Percentiles rank a stretch among this genome's conserved stretches.
phyloP scores from a whole-genome alignment of 2,797 vertebrate genomes.

The Sus cebifrons region DNA sequence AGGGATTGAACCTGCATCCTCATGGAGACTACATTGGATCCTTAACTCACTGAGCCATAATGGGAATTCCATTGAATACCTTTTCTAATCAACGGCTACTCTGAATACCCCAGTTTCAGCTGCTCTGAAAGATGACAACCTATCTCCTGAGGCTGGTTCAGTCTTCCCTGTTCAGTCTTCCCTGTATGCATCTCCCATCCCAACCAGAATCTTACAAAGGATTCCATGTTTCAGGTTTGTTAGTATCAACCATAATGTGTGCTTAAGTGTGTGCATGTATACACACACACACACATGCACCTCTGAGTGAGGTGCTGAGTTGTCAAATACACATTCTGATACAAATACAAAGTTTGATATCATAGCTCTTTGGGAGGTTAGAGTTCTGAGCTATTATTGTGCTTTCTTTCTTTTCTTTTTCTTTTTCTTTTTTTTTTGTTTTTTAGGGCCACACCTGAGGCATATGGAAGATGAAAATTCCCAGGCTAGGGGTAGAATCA shows the following conservation, averaged over 20 bases:
- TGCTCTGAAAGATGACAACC: background rate
- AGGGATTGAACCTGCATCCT: too few species aligned
- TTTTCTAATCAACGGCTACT: background rate
- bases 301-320: background rate
- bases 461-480: too few species aligned
- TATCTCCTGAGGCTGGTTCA: background rate
- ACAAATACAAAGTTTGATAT: background rate
- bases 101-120: background rate
- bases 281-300: too few species aligned
- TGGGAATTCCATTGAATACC: background rate
- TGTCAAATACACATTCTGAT: background rate
- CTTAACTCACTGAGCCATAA: too few species aligned
- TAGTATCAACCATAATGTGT: background rate
- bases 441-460: too few species aligned
- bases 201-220: too few species aligned
- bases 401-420: background rate
- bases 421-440: background rate
- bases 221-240: background rate
- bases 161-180: background rate
- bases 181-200: background rate
- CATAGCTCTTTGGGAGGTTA: background rate
- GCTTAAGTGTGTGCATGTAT: rapidly evolving
- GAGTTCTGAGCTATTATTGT: background rate
- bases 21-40: too few species aligned
- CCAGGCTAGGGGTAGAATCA: too few species aligned